Percentiles rank a stretch among this genome's conserved stretches.
phyloP scores from a whole-genome alignment of 1,140 invertebrate species.

The Lordiphosa clarofinis region DNA sequence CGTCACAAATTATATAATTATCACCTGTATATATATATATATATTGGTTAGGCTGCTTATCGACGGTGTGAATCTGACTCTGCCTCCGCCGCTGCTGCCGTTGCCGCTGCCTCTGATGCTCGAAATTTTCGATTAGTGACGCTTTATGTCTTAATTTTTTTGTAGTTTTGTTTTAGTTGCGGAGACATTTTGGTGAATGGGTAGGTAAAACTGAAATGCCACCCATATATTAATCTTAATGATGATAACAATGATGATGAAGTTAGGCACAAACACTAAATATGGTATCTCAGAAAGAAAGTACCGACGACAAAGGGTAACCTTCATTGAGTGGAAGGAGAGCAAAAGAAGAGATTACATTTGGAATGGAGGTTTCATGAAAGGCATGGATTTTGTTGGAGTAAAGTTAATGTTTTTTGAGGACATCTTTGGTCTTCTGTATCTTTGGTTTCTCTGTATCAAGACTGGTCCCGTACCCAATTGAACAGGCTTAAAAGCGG shows the following conservation, averaged over 20 bases:
- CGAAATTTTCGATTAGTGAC: conserved; percentile 76
- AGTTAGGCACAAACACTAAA: conserved; percentile 23
- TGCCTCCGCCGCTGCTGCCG: conserved; percentile 19
- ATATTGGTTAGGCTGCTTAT: conserved; percentile 66
- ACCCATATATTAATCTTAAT: conserved; percentile 72
- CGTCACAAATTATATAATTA: conserved; percentile 78
- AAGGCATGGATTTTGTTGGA: not conserved
- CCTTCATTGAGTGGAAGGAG: conserved; percentile 56
- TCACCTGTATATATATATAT: conserved; percentile 58
- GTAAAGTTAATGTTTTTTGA: too few species aligned
- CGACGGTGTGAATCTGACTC: conserved; percentile 57
- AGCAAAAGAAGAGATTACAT: conserved; percentile 1
- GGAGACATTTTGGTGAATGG: conserved; percentile 35
- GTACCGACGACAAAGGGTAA: conserved; percentile 41
- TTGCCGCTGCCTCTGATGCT: conserved; percentile 17
- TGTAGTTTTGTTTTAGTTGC: conserved; percentile 9
- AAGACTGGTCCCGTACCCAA: too few species aligned
- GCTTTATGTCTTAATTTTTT: conserved; percentile 75
- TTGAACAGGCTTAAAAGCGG: too few species aligned
- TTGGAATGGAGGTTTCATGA: not conserved
- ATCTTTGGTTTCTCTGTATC: too few species aligned
- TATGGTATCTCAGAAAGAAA: conserved; percentile 40
- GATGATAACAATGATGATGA: conserved; percentile 30
- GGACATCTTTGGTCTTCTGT: too few species aligned
- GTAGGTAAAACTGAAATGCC: conserved; percentile 52